Evolutionary conservation across 2,797 vertebrate species (phyloP), one percentile per base, ranked within the genome.

Genomic region (Numenius phaeopus): DNA sequence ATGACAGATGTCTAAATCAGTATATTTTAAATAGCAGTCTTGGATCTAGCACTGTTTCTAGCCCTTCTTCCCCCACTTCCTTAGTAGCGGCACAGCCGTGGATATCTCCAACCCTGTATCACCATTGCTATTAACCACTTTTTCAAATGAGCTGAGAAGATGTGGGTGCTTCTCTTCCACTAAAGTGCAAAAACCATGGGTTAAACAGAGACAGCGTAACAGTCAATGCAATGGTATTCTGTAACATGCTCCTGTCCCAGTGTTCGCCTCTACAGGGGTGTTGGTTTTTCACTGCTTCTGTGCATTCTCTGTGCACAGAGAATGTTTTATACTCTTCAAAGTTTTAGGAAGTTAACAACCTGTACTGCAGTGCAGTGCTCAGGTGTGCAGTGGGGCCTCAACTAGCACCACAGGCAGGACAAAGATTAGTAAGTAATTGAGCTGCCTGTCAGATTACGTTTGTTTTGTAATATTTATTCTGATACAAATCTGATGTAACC

Each of bases 281-380:
- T 2, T 69, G 37, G 10, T 86, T 57, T 80, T 37, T 26, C 34
- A 21, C 27, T 64, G 8, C 16, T 55, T 39, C 27, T 4, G 5
- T 37, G 34, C 34, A 37, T 37, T 37, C 34, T 72, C 23, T 64
- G 49, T 14, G 16, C 15, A 26, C 5, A 46, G 13, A 23, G 18
- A 7, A 0, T 11, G 7, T 47, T 52, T 64, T 65, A 70, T 0
- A 0, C 15, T 24, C 30, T 40, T 44, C 69, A 11, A 64, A 39
- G 6, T n/a, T 77, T 73, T 58, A 77, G 17, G 34, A 69, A 77
- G 46, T 9, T 10, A 24, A 12, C 11, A 37, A 30, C 8, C 13
- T 26, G 4, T 49, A 24, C 11, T 32, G 21, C 29, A 39, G 11
- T 13, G 12, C 10, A 16, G 18, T 21, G 42, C 30, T 55, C 34